Evolutionary conservation across 2,797 vertebrate genomes (phyloP), one percentile per base, ranked within the genome.

Genomic region (Calcarius lapponicus): DNA sequence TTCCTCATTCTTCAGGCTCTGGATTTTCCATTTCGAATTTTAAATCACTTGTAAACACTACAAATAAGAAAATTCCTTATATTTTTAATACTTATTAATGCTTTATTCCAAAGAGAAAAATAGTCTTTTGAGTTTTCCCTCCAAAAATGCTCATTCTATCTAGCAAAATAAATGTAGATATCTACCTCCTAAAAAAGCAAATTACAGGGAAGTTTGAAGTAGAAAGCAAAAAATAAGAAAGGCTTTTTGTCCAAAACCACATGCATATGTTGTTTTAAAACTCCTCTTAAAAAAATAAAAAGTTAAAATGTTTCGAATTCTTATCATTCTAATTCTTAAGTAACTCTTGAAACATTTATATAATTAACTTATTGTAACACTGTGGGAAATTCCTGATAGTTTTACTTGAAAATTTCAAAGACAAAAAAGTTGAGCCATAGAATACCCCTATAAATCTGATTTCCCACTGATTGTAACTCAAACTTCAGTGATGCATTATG

Each of bases 231-330:
- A 19, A 28, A 61, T 28, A 74, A 31, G 0, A 40, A 53, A 22
- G 4, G 0, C 0, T 54, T 64, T 50, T 42, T 36, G 34, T 17
- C 9, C 2, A 50, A 43, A 80, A 34, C 0, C 10, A 28, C 17
- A 57, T 11, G 11, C 2, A 19, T 7, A 38, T 4, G 1, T 21
- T 76, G 8, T 22, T 58, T 69, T 21, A 34, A 69, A 86, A 50
- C 34, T 40, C 53, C 4, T 56, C 17, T 64, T 28, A 8, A 51
- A 25, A 56, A 54, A 51, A 14, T 3, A 24, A 26, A 36, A 17
- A 43, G 4, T n/a, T 26, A 11, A 78, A 56, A 1, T 50, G 29
- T 31, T 85, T 87, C 53, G 28, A 40, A 72, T 10, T 58, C 0
- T 75, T 65, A 32, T 25, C 1, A 4, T 36, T 56, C 7, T 25